phyloP scores from a whole-genome alignment of 2,797 vertebrate genomes.

The Neoniphon sammara region DNA sequence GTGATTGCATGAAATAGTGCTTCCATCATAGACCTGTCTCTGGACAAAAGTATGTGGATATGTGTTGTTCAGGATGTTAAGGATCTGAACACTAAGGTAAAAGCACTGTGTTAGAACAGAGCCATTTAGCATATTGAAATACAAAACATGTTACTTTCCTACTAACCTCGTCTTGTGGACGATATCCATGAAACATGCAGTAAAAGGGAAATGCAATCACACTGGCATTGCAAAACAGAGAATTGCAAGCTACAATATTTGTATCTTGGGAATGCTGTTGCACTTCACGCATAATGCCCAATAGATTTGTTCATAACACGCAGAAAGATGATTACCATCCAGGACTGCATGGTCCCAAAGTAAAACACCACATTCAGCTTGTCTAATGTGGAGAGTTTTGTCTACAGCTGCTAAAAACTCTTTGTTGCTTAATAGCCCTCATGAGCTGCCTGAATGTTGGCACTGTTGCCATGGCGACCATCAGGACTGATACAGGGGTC shows the following conservation, averaged over 20 bases:
- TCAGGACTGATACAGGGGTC: slow-evolving; percentile 52
- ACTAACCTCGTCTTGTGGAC: background rate
- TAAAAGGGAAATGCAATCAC: slow-evolving; percentile 1
- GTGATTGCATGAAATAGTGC: slow-evolving; percentile 51
- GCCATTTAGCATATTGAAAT: slow-evolving; percentile 17
- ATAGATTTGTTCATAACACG: slow-evolving; percentile 7
- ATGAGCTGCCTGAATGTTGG: slow-evolving; percentile 66
- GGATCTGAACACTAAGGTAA: slow-evolving; percentile 30
- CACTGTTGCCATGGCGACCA: slow-evolving; percentile 80
- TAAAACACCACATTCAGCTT: slow-evolving; percentile 7
- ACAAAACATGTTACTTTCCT: background rate
- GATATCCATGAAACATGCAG: slow-evolving; percentile 10
- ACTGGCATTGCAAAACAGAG: slow-evolving; percentile 15
- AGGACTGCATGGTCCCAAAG: background rate
- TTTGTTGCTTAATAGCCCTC: slow-evolving; percentile 44
- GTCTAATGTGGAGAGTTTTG: slow-evolving; percentile 29
- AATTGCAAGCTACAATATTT: background rate
- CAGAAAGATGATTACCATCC: too few relatives aligned
- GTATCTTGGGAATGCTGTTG: background rate
- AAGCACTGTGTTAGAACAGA: slow-evolving; percentile 7
- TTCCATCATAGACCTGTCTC: slow-evolving; percentile 34
- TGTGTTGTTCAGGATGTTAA: slow-evolving; percentile 13
- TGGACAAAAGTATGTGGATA: slow-evolving; percentile 26
- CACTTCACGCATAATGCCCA: background rate
- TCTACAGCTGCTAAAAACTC: slow-evolving; percentile 41